Base-by-base conservation (phyloP, 1,140 invertebrate genomes). In the Saxidomus purpurata region DNA sequence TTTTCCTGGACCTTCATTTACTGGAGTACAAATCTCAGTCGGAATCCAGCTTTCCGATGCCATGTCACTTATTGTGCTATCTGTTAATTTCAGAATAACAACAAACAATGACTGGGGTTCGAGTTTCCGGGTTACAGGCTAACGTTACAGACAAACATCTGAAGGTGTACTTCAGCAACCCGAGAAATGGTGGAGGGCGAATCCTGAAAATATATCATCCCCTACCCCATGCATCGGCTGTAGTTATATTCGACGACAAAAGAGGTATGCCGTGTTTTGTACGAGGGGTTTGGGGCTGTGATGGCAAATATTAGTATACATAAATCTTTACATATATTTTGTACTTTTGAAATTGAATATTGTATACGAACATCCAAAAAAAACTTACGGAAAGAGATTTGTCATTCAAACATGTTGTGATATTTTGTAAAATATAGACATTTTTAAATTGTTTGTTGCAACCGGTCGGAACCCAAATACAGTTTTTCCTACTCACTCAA, bases 141-240 rank as follows among this genome's bases (percentile, higher is more conserved):
- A 71, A 76, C 25, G 49, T 85, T 4, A 49, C 83, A 31, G 83
- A 85, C 43, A 85, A 85, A 52, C 83, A 85, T 19, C 43, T 85
- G 0, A 69, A 85, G 47, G 67, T 85, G 6, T 85, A 85, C 63
- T 85, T 85, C 69, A 74, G 83, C 19, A 85, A 85, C 83, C 83
- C 83, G 3, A 69, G 36, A 34, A 85, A 85, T 40, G 83, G 83
- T 0, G 83, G 83, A 34, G 83, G 83, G 11, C 83, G n/a, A 52
- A 38, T 85, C 28, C 6, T 3, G n/a, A 71, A 74, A 13, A 74
- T 85, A 28, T 71, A 63, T 13, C 49, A 71, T 31, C 83, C 83
- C 3, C 67, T 85, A 47, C 83, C 83, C 34, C 40, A 55, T 17
- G 67, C 28, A 17, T 31, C 38, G 1, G 83, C 83, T 49, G 83